Evolutionary conservation across 2,888 invertebrate species (phyloP).

Genomic region (Theristus sp.): DNA sequence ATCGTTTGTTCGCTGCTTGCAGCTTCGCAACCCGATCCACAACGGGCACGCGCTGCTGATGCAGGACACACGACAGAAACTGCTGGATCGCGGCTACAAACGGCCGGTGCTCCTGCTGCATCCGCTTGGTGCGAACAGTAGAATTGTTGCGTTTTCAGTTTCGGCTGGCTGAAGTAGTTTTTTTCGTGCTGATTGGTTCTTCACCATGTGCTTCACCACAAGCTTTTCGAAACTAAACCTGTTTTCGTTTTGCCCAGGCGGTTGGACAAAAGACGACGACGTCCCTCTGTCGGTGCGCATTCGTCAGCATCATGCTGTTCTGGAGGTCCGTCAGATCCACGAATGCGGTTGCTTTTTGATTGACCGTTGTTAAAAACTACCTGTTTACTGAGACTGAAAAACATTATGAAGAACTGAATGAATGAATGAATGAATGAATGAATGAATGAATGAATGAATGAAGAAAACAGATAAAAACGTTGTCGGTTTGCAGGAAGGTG

Average conservation of each 20-base stretch:
- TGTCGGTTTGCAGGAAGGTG: constrained; percentile 52
- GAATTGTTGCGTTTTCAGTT: no score
- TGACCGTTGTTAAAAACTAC: background rate
- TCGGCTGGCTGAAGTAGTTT: no score
- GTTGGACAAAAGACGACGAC: constrained; percentile 97
- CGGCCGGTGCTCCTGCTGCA: constrained; percentile 84
- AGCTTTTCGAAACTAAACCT: no score
- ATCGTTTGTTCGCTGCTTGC: no score
- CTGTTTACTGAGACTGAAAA: background rate
- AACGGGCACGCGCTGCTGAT: constrained; percentile 94
- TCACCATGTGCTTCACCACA: no score
- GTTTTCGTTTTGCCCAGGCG: no score
- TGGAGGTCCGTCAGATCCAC: background rate
- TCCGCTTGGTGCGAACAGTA: constrained; percentile 47
- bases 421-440: no score
- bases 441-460: no score
- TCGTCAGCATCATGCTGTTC: constrained; percentile 52
- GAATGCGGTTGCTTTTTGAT: background rate
- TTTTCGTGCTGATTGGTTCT: no score
- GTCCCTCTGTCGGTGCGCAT: constrained; percentile 71
- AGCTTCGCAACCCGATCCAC: constrained; percentile 74
- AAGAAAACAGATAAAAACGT: no score
- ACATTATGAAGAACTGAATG: background rate
- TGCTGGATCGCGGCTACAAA: constrained; percentile 63
- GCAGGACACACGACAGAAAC: constrained; percentile 68